Evolutionary conservation across 2,888 invertebrate species (phyloP).

Genomic region (Eristalinus aeneus): DNA sequence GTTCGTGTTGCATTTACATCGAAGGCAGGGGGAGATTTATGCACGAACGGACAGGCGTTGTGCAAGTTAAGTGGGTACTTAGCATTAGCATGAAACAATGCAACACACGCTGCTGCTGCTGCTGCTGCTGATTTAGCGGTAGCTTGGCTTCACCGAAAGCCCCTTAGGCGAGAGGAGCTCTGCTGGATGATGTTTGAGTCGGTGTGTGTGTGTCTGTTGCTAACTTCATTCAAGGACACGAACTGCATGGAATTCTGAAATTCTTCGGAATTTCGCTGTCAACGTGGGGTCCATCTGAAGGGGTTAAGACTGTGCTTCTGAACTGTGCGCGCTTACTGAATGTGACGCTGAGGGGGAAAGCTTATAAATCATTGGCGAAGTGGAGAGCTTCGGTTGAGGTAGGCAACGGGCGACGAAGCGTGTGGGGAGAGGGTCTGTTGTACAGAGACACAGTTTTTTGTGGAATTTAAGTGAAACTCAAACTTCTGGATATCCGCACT

Average conservation of each 20-base stretch:
- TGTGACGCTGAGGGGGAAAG: not conserved
- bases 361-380: not conserved
- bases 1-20: constrained; percentile 55
- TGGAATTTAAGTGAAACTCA: too few relatives aligned
- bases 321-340: not conserved
- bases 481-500: too few relatives aligned
- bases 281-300: not conserved
- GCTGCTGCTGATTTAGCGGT: constrained; percentile 14
- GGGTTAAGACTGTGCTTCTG: constrained; percentile 1
- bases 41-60: constrained; percentile 55
- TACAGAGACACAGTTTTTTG: too few relatives aligned
- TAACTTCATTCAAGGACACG: constrained; percentile 50
- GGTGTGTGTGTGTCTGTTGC: not conserved
- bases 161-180: not conserved
- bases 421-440: too few relatives aligned
- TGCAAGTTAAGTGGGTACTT: constrained; percentile 62
- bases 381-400: not conserved
- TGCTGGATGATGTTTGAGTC: not conserved
- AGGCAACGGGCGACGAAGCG: not conserved
- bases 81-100: constrained; percentile 66
- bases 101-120: constrained; percentile 23
- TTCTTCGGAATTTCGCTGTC: constrained; percentile 15
- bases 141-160: constrained; percentile 3
- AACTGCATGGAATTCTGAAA: not conserved
- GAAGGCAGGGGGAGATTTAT: constrained; percentile 8